phyloP scores from a whole-genome alignment of 2,888 invertebrate genomes.

The Drosophila monieri region DNA sequence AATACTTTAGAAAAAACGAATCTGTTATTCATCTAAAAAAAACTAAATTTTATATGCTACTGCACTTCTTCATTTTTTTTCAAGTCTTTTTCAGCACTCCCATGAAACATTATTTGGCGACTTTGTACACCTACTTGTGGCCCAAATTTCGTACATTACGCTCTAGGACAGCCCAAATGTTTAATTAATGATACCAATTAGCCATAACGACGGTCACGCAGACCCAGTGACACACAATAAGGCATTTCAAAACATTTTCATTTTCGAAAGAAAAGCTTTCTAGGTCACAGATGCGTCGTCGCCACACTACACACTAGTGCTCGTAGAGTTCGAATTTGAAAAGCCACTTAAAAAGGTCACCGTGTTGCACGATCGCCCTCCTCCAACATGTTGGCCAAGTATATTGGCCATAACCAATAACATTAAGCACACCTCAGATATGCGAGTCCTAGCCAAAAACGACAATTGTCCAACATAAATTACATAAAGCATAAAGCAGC shows the following conservation, averaged over 20 bases:
- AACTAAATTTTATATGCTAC: not conserved
- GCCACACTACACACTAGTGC: constrained; percentile 11
- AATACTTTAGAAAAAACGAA: not conserved
- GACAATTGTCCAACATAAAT: constrained; percentile 56
- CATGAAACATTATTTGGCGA: not conserved
- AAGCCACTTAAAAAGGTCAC: constrained; percentile 56
- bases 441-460: constrained; percentile 70
- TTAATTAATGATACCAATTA: constrained; percentile 66
- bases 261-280: constrained; percentile 77
- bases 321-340: not conserved
- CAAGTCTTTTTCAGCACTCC: constrained; percentile 2
- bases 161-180: constrained; percentile 37
- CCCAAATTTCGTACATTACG: constrained; percentile 17
- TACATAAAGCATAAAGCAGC: constrained; percentile 45
- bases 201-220: constrained; percentile 60
- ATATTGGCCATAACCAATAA: constrained; percentile 42
- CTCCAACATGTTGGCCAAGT: constrained; percentile 18
- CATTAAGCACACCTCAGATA: constrained; percentile 54
- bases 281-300: constrained; percentile 64
- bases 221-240: constrained; percentile 29
- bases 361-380: constrained; percentile 39
- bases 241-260: constrained; percentile 57
- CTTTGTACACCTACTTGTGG: not conserved
- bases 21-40: not conserved
- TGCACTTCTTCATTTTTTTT: constrained; percentile 13